Evolutionary conservation across 2,888 invertebrate genomes (phyloP), one percentile per base, ranked within the genome.

Genomic region (Meiosimyza decipiens): DNA sequence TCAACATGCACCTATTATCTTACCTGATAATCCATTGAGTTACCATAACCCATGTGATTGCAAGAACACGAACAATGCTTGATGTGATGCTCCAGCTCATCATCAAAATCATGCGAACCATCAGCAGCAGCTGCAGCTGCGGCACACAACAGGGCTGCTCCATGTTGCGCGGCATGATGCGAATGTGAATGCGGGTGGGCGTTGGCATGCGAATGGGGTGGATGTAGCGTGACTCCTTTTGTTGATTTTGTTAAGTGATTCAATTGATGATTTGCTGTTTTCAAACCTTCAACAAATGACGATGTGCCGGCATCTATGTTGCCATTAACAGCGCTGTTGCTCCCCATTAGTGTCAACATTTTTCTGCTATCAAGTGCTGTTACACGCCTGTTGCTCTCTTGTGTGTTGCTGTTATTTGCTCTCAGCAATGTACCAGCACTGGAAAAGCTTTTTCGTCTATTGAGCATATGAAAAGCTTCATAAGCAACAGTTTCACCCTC

Each of bases 31-130:
- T 95, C 95, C 92, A 94, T 92, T 87, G 92, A 95, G 89, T 95
- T 95, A 82, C 95, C 95, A 89, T 94, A 95, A 86, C 95, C 95
- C 93, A 95, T 94, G 90, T 95, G 95, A 90, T 95, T 94, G 91
- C 95, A 95, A 83, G 94, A 93, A 89, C 95, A 95, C 81, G 94
- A 92, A 89, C 95, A 95, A 87, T 92, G 92, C 88, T 94, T 93
- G 87, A 95, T 95, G 90, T 95, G 95, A 87, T 93, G 92, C 86
- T 94, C 91, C 88, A 95, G 91, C 89, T 95, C 95, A 86, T 94
- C 91, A 88, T 95, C 94, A 83, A 94, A 82, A 59, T 74, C 75
- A 59, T 77, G 79, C 71, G 59, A 72, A 73, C 73, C 71, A 62
- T 75, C 74, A 51, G 75, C 22, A 57, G 72, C 64, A 74, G 72